phyloP scores from a whole-genome alignment of 1,140 invertebrate species.

The Tetramorium parvispinum region DNA sequence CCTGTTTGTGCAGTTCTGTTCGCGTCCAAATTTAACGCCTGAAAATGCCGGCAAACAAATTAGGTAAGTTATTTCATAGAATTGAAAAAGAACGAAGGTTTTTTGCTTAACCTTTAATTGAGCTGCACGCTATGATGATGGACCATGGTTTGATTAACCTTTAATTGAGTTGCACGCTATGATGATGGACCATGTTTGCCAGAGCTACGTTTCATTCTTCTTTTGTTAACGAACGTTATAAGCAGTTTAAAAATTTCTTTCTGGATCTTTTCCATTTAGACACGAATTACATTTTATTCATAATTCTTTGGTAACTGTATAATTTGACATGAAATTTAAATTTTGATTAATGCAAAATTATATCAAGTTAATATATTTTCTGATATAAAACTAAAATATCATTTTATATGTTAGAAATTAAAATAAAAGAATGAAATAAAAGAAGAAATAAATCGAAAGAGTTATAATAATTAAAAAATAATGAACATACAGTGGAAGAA shows the following conservation, averaged over 20 bases:
- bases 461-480: background rate
- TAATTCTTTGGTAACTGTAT: background rate
- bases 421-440: too few species aligned
- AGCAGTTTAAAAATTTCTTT: background rate
- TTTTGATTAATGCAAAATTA: background rate
- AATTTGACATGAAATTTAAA: background rate
- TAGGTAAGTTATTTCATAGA: slow-evolving; percentile 57
- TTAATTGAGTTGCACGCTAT: background rate
- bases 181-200: background rate
- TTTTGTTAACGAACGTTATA: background rate
- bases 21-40: background rate
- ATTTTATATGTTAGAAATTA: background rate
- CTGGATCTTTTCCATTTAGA: background rate
- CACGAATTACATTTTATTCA: background rate
- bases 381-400: background rate
- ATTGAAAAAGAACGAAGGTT: background rate
- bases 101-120: slow-evolving; percentile 11
- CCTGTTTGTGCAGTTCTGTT: background rate
- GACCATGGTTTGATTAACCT: slow-evolving; percentile 3
- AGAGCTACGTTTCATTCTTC: background rate
- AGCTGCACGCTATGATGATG: too few species aligned
- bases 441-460: background rate
- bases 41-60: slow-evolving; percentile 65
- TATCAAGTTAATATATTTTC: background rate
- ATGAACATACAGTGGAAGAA: background rate